Base-by-base conservation (phyloP, 2,888 invertebrate species). In the Pseudolycoriella hygida region DNA sequence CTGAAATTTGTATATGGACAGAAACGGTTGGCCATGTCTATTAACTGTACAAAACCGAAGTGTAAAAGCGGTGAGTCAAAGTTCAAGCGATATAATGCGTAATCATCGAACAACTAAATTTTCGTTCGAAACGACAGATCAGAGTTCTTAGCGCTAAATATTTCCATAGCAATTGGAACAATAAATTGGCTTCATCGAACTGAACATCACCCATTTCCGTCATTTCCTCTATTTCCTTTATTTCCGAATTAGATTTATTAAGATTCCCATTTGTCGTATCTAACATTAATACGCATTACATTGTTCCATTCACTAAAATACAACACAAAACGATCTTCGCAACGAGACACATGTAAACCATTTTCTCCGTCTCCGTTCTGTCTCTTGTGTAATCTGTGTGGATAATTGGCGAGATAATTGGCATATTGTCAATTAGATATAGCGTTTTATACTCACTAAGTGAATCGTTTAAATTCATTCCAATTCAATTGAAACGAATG, bases 391-490 rank as follows among this genome's bases (percentile, higher is more conserved):
- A 54, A 53, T 54, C 53, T 54, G 54, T 48, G 47, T 12, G 50
- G 48, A 55, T 56, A 56, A 56, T 56, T 56, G 56, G 53, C 55
- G 52, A 53, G 52, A 55, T 56, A 55, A 56, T 56, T 56, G 56
- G 53, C 53, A 52, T 53, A 53, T 54, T 54, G 54, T 54, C 53
- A 55, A 54, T 54, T 55, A 54, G 53, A 49, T 43, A 47, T 48
- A 48, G 48, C 46, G 37, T 45, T 49, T 50, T 42, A 25, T 46
- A 42, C 49, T 40, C 38, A 45, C 47, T 49, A 46, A 48, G 49
- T 50, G 49, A 48, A 49, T 47, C 46, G 48, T 46, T 48, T 49
- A 45, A 51, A 45, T 45, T 46, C 45, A 46, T 50, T 52, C 48
- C 47, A 50, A 45, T 49, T 43, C 40, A 47, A 40, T 47, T 50